A percentile compares a stretch with the other conserved stretches of the same genome.
Evolutionary conservation across 2,797 vertebrate genomes (phyloP).

Genomic region (Falco naumanni): DNA sequence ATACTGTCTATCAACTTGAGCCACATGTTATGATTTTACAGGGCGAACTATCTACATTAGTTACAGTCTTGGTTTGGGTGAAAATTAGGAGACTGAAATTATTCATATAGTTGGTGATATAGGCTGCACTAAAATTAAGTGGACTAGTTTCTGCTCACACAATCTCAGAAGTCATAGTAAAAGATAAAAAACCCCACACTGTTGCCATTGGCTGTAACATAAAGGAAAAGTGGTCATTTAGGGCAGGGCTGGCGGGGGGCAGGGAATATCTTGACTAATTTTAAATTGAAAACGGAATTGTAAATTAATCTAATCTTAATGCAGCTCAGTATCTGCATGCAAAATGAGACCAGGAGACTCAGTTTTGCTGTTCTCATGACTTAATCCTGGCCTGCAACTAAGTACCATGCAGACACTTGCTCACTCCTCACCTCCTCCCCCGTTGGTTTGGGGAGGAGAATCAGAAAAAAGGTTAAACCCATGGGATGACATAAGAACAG

Average conservation of each 20-base stretch:
- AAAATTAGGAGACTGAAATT: background rate
- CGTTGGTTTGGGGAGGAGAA: no score
- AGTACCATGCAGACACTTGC: no score
- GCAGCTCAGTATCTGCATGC: background rate
- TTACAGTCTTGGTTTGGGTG: background rate
- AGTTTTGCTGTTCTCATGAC: background rate
- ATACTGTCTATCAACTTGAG: background rate
- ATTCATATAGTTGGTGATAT: background rate
- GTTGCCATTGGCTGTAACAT: background rate
- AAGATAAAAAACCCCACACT: background rate
- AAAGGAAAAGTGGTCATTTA: background rate
- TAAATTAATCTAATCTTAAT: background rate
- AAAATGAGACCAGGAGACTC: background rate
- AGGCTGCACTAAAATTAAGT: background rate
- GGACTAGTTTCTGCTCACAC: background rate
- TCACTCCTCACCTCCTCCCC: no score
- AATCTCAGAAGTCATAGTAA: background rate
- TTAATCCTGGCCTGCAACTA: no score
- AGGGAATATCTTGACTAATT: background rate
- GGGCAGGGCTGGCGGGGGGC: rapidly evolving
- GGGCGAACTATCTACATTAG: background rate
- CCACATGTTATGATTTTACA: background rate
- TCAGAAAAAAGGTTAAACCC: no score
- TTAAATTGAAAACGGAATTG: background rate
- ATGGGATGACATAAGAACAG: no score